Base-by-base conservation (phyloP, 2,113 vertebrate genomes). In the Mesocricetus auratus region DNA sequence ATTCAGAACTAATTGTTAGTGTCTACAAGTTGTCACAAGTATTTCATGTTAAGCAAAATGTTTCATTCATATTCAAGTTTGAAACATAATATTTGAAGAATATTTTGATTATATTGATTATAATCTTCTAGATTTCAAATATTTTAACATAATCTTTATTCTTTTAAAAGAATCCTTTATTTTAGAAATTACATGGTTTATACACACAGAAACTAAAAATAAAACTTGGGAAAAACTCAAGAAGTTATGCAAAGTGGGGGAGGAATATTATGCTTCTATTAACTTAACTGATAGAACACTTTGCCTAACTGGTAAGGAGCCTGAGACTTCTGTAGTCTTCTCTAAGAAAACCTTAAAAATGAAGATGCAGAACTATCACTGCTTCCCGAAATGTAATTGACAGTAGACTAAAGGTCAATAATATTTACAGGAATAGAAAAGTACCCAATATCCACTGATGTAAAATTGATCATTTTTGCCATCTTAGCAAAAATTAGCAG, bases 401-500 rank as follows among this genome's bases (percentile, higher is more conserved):
- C 16, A 26, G 16, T 39, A 90, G 42, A 93, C 86, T 89, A 77
- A 92, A 78, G 36, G 4, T 85, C 26, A 88, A 94, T 22, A 90
- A 77, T 90, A 36, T 64, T 45, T 78, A 71, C 42, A 77, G 24
- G 17, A 96, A 90, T 90, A 93, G 16, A 92, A 94, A 81, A 26
- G 12, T 53, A 42, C 74, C 29, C 31, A 90, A 15, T 21, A 66
- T 1, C 56, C 15, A 90, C 0, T 6, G 53, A n/a, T n/a, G 24
- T 82, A 94, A 94, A 94, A 82, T 90, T 86, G 60, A 92, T 42
- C 53, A 45, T 50, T 12, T 60, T 21, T 68, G 36, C 4, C 42
- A 71, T 90, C 11, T 75, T 90, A 81, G 11, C 2, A 60, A 92
- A 88, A 93, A 85, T 87, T 69, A 81, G 22, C 36, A 90, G 17